Evolutionary conservation across 2,797 vertebrate species (phyloP), one percentile per base, ranked within the genome.

Genomic region (Pangasius mekongensis): DNA sequence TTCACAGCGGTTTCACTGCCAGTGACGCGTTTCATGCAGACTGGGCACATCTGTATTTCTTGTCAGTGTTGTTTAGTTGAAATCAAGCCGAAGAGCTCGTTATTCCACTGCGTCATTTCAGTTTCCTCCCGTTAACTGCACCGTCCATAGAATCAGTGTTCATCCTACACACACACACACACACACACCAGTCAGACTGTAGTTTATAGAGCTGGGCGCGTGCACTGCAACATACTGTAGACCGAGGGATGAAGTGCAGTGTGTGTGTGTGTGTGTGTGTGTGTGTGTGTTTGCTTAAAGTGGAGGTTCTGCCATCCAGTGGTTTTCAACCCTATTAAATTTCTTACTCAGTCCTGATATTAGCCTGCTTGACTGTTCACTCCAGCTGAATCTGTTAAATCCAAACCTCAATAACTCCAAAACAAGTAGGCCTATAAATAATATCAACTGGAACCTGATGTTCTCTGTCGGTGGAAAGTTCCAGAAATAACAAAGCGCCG

Each of bases 81-180:
- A 11, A 81, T 20, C 36, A 36, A 81, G 10, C 10, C 2, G 7
- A 58, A 20, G 20, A 36, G 3, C 78, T 43, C 22, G 36, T 64
- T 62, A 64, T 83, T 43, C 9, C 43, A 83, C 82, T 84, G 82
- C 82, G 82, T 84, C 82, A 84, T 67, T 83, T 67, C 82, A 84
- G 43, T 27, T 5, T 27, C n/a, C 24, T 2, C 54, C 54, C 36
- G 1, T 9, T 27, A 20, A 20, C n/a, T 1, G 1, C 52, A 18
- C 52, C 11, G 20, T 73, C 39, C 30, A 16, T 1, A 82, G 22
- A n/a, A 14, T 36, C 16, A 82, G 56, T 6, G 52, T 43, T 43
- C 58, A 47, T 64, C 58, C 7, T 0, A 52, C 24, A 52, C 22
- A 27, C 39, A 27, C 20, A 36, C 22, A 27, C 20, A 73, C 36